These are phyloP conservation scores for Tetragnatha versicolor DNA, from an alignment of 1,140 invertebrate species.

Conservation along the genomic window DNA sequence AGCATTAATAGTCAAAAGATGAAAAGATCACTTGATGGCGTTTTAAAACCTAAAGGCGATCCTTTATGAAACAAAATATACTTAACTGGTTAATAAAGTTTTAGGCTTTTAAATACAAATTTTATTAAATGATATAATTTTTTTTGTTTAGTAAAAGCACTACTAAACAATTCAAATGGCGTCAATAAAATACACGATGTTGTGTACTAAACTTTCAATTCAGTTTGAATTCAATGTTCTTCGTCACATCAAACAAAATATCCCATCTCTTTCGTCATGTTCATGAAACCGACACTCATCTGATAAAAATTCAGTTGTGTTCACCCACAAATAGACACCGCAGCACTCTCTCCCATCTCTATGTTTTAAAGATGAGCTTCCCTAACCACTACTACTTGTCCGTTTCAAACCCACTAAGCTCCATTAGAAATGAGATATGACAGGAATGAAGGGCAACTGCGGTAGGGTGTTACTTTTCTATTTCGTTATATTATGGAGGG, in stretches of 20 bases:
- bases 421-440: conserved; percentile 26
- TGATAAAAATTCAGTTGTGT: conserved; percentile 14
- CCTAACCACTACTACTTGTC: conserved; percentile 32
- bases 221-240: conserved; percentile 12
- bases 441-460: neutral
- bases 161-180: neutral
- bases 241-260: conserved; percentile 13
- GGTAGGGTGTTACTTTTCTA: neutral
- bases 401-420: conserved; percentile 38
- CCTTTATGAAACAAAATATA: no score
- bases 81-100: no score
- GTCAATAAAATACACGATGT: no score
- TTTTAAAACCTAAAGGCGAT: no score
- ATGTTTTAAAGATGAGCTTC: conserved; percentile 37
- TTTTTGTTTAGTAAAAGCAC: no score
- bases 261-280: conserved; percentile 20
- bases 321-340: neutral
- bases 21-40: no score
- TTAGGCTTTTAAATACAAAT: no score
- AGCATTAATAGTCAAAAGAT: no score
- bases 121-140: no score
- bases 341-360: neutral
- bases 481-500: neutral
- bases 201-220: neutral
- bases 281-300: conserved; percentile 17